Base-by-base conservation (phyloP, 2,888 invertebrate species). In the Rhamnusium bicolor region DNA sequence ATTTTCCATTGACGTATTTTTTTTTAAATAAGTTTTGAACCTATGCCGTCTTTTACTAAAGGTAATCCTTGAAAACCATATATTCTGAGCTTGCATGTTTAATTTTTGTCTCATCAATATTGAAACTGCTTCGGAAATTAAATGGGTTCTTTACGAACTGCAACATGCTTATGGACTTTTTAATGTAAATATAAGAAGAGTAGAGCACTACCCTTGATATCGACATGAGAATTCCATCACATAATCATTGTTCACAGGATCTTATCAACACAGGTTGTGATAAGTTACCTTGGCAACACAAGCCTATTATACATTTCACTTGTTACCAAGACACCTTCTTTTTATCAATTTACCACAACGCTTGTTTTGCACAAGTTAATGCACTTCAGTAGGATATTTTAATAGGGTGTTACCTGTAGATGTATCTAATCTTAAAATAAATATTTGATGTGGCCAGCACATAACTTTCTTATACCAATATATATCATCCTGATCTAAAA, bases 141-240 rank as follows among this genome's bases (percentile, higher is more conserved):
- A 16, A n/a, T n/a, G n/a, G 24, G 8, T 24, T 54, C 54, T 24
- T 18, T 1, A 19, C 51, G 10, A 12, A 24, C 54, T 14, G 24
- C n/a, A 54, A n/a, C n/a, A 12, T 14, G 21, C 24, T 54, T 51
- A 19, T 51, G 18, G 18, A 19, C 5, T 54, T 54, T 54, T 54
- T 54, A 8, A 54, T 5, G 27, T 10, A 24, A 54, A 54, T 54
- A n/a, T 54, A 24, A 54, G 21, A n/a, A 54, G 24, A 24, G 54
- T 5, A 18, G 10, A 54, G 54, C 54, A 12, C 8, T n/a, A 24
- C 54, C 1, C 65, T 74, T 58, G 71, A 73, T 77, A 77, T 80
- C 79, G 81, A 84, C 84, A 84, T 78, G 84, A 81, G 82, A 84
- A 83, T 81, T 79, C 84, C 83, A 84, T 83, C 83, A 84, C 81